A percentile compares a stretch with the other conserved stretches of the same genome.
phyloP scores from a whole-genome alignment of 2,113 vertebrate species.

The Chloroceryle aenea region DNA sequence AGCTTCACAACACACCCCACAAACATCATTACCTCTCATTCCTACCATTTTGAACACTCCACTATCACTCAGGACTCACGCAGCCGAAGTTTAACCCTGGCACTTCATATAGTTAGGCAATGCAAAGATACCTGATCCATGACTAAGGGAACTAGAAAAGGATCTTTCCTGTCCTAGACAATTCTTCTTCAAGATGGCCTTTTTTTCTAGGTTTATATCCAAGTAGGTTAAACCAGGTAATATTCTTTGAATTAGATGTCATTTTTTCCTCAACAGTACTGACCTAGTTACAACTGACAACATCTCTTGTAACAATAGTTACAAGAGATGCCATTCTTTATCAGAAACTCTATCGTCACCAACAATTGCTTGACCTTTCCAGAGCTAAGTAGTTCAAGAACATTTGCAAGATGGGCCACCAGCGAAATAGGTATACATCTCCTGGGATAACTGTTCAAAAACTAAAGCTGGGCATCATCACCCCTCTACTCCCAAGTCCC shows the following conservation, averaged over 20 bases:
- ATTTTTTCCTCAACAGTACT: background rate
- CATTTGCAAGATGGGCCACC: background rate
- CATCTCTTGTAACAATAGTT: no score
- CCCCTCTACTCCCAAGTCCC: background rate
- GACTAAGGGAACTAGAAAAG: background rate
- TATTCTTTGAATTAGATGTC: background rate
- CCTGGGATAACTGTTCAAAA: background rate
- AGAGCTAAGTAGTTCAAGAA: background rate
- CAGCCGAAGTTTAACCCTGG: background rate
- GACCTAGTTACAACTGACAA: background rate
- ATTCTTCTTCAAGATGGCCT: background rate
- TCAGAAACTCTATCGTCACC: background rate
- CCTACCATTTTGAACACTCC: background rate
- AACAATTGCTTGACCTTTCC: background rate
- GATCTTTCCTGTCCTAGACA: background rate
- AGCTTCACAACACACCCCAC: background rate
- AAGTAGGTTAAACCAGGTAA: background rate
- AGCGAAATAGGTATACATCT: background rate
- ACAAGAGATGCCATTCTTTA: background rate
- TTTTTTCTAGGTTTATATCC: background rate
- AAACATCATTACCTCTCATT: background rate
- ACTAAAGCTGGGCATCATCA: background rate
- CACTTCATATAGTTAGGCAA: background rate
- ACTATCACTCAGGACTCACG: rapidly evolving
- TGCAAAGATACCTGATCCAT: background rate